phyloP scores from a whole-genome alignment of 2,797 vertebrate species.

The Leuciscus waleckii region DNA sequence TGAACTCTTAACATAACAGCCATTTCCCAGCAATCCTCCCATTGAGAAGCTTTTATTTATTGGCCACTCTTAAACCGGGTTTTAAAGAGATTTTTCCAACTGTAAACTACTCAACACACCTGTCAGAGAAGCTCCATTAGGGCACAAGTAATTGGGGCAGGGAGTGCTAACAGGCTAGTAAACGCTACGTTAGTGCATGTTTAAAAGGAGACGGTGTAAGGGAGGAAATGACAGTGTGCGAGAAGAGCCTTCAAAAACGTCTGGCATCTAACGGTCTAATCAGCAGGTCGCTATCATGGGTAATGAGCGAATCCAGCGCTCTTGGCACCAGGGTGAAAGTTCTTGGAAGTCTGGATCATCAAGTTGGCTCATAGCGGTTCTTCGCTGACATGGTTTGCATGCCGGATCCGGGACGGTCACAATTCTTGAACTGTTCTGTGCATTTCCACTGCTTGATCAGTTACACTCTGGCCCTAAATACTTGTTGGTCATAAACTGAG shows the following conservation, averaged over 20 bases:
- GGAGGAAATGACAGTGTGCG: conserved; percentile 69
- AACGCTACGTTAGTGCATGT: conserved; percentile 65
- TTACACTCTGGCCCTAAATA: background rate
- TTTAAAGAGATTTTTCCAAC: conserved; percentile 47
- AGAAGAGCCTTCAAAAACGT: conserved; percentile 63
- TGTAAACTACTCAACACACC: conserved; percentile 52
- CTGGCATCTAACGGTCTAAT: conserved; percentile 67
- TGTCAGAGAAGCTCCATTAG: conserved; percentile 39
- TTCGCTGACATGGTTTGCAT: background rate
- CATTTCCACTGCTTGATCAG: background rate
- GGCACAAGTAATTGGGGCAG: conserved; percentile 32
- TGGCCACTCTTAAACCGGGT: conserved; percentile 9
- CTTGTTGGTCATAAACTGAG: background rate
- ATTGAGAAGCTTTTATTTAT: conserved; percentile 18
- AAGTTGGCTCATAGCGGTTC: background rate
- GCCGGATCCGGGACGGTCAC: background rate
- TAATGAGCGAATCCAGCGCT: conserved; percentile 39
- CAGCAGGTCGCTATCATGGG: conserved; percentile 50
- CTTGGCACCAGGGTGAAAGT: background rate
- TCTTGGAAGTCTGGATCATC: conserved; percentile 2
- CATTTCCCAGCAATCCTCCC: conserved; percentile 42
- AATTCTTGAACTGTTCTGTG: background rate
- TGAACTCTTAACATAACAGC: conserved; percentile 36
- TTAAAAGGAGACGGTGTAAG: conserved; percentile 63
- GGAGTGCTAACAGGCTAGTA: conserved; percentile 65